Conservation (phyloP, 2,888 invertebrate species). For the Orthosia cruda region DNA sequence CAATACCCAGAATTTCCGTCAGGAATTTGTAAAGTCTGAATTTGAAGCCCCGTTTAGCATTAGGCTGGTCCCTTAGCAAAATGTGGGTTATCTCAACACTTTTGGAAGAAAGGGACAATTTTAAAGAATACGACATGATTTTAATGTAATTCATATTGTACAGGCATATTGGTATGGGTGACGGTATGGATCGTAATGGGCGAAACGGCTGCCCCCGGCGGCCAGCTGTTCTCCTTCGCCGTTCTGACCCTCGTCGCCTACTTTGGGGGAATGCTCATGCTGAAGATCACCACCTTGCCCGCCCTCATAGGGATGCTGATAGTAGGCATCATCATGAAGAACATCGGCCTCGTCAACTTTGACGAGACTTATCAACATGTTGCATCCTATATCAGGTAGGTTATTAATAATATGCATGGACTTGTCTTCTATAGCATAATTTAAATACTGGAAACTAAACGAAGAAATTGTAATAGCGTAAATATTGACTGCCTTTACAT, state of each 20-base stretch:
- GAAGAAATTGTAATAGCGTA: too few relatives aligned
- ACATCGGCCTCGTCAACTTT: constrained; percentile 94
- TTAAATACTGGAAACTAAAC: too few relatives aligned
- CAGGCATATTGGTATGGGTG: constrained; percentile 94
- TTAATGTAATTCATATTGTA: constrained; percentile 20
- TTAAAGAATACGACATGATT: neutral
- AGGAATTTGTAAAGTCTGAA: neutral
- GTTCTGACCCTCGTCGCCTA: constrained; percentile 95
- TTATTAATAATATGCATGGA: too few relatives aligned
- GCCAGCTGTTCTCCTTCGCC: constrained; percentile 95
- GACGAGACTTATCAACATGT: constrained; percentile 93
- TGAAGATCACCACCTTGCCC: constrained; percentile 95
- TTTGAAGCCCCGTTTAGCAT: neutral
- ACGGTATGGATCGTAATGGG: constrained; percentile 95
- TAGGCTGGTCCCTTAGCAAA: too few relatives aligned
- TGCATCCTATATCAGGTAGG: constrained; percentile 94
- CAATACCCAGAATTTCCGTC: too few relatives aligned
- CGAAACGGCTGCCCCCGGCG: constrained; percentile 95
- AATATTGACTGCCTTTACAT: neutral
- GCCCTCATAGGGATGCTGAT: constrained; percentile 97
- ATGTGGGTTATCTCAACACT: neutral
- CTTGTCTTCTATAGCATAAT: too few relatives aligned
- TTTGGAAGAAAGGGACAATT: neutral
- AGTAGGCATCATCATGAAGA: constrained; percentile 94
- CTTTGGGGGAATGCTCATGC: constrained; percentile 96